Percentiles rank a stretch among this genome's conserved stretches.
These are phyloP conservation scores for Carposina sasakii DNA, from an alignment of 1,140 invertebrate species.

Conservation along the genomic window DNA sequence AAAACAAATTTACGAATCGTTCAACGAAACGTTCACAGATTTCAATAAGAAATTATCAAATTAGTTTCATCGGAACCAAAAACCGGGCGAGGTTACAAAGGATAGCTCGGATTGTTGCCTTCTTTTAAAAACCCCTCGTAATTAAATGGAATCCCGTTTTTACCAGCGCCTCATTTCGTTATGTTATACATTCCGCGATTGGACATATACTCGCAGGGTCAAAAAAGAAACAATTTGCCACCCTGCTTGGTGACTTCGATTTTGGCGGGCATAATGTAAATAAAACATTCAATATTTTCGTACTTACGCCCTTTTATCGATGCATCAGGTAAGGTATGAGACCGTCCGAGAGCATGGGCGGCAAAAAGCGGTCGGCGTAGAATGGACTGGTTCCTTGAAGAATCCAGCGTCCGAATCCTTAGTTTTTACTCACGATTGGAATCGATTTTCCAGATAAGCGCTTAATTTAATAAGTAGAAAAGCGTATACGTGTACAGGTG, in stretches of 20 bases:
- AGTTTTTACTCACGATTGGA: constrained; percentile 35
- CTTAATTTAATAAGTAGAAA: too few species aligned
- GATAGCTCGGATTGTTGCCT: constrained; percentile 68
- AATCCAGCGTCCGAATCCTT: constrained; percentile 42
- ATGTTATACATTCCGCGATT: constrained; percentile 62
- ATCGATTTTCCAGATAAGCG: too few species aligned
- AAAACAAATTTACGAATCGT: constrained; percentile 19
- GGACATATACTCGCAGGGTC: constrained; percentile 24
- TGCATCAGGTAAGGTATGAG: constrained; percentile 30
- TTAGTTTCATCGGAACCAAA: constrained; percentile 62
- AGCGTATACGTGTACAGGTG: too few species aligned
- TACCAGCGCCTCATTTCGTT: constrained; percentile 41
- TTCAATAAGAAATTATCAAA: constrained; percentile 69
- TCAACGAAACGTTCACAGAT: constrained; percentile 21
- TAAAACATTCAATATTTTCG: constrained; percentile 44
- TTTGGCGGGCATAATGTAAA: constrained; percentile 38
- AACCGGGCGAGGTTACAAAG: constrained; percentile 50
- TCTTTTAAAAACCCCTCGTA: constrained; percentile 70
- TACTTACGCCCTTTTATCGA: constrained; percentile 44
- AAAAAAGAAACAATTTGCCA: constrained; percentile 61
- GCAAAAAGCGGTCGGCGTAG: constrained; percentile 54
- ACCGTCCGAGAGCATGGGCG: constrained; percentile 22
- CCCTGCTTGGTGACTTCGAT: constrained; percentile 48
- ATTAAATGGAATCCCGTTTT: constrained; percentile 69
- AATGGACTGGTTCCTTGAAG: constrained; percentile 53